Evolutionary conservation across 2,797 vertebrate species (phyloP).

Genomic region (Hippoglossus hippoglossus): DNA sequence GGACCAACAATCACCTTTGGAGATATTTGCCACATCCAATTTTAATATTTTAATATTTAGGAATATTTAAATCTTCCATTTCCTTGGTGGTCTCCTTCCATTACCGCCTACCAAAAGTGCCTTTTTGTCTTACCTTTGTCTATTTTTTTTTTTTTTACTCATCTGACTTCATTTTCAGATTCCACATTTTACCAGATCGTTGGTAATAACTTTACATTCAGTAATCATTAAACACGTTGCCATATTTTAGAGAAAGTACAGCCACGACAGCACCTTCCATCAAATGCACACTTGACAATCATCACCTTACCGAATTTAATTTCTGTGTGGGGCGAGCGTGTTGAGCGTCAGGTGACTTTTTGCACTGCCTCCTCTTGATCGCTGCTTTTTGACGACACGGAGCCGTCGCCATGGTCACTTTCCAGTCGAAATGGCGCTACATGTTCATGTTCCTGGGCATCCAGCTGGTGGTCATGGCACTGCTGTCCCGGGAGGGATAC

Average conservation of each 20-base stretch:
- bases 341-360: background rate
- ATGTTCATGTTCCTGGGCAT: constrained; percentile 86
- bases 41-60: background rate
- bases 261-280: constrained; percentile 10
- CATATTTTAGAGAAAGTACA: constrained; percentile 10
- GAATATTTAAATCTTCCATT: constrained; percentile 31
- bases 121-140: constrained; percentile 46
- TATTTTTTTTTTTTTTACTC: background rate
- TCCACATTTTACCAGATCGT: constrained; percentile 4
- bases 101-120: constrained; percentile 69
- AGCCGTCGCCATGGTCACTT: constrained; percentile 62
- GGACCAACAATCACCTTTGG: constrained; percentile 56
- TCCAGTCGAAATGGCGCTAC: constrained; percentile 85
- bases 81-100: constrained; percentile 19
- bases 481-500: constrained; percentile 86
- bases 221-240: constrained; percentile 4
- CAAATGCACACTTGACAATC: constrained; percentile 33
- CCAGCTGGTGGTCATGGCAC: constrained; percentile 86
- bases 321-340: background rate
- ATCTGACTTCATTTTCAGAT: constrained; percentile 15
- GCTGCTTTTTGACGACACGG: constrained; percentile 6
- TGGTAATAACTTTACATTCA: background rate
- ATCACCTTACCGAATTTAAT: background rate
- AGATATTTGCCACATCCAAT: constrained; percentile 42
- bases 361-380: background rate